Conservation (phyloP, 1,140 invertebrate species). For the Charaxes varanes region DNA sequence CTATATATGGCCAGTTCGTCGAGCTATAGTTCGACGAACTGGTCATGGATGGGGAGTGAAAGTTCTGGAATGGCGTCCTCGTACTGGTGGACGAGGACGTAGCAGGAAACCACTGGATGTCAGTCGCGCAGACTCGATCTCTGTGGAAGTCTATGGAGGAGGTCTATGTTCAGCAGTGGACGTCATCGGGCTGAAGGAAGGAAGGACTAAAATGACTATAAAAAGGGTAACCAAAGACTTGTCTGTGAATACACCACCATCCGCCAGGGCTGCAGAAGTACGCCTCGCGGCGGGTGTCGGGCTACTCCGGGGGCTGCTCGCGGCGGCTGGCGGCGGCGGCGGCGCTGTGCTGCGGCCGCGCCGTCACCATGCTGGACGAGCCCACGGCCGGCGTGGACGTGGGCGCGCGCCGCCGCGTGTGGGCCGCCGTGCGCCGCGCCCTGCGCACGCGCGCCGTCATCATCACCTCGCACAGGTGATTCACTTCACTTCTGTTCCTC, state of each 20-base stretch:
- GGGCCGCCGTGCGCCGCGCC: conserved; percentile 56
- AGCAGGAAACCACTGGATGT: no score
- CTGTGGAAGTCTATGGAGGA: no score
- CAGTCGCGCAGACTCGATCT: no score
- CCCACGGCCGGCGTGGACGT: conserved; percentile 84
- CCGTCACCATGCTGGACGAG: conserved; percentile 81
- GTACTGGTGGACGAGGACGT: no score
- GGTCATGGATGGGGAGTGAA: no score
- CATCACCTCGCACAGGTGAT: conserved; percentile 73
- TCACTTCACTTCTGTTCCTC: neutral
- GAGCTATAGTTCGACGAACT: no score
- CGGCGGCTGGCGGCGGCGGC: conserved; percentile 87
- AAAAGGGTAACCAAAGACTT: no score
- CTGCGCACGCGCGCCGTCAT: conserved; percentile 51
- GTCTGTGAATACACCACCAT: neutral
- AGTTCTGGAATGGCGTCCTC: no score
- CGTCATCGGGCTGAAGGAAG: no score
- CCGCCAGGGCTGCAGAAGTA: conserved; percentile 36
- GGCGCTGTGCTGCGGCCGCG: conserved; percentile 69
- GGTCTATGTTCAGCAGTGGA: no score
- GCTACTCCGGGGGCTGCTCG: conserved; percentile 84
- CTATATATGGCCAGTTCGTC: no score
- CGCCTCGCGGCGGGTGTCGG: conserved; percentile 15
- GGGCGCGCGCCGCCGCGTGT: conserved; percentile 74
- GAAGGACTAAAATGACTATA: no score